A percentile compares a stretch with the other conserved stretches of the same genome.
These are phyloP conservation scores for Congeria kusceri DNA, from an alignment of 2,888 invertebrate species.

Conservation along the genomic window DNA sequence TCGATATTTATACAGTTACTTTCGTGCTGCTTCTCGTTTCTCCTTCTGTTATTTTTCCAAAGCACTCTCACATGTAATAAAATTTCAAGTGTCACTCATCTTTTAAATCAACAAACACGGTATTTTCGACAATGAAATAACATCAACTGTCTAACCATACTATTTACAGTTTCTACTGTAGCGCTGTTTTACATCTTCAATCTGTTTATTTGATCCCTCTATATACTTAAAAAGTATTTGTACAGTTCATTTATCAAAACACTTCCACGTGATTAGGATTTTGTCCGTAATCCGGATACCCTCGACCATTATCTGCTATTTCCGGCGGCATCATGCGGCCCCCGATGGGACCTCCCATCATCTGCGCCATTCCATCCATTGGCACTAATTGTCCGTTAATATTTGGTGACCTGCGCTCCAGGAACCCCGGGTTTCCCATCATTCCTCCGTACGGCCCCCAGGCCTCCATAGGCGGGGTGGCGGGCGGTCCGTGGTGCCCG, in stretches of 20 bases:
- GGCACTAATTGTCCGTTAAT: constrained; percentile 78
- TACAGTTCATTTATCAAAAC: constrained; percentile 63
- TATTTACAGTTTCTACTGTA: too few species aligned
- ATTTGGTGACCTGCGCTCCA: constrained; percentile 80
- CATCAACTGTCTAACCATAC: too few species aligned
- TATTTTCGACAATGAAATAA: too few species aligned
- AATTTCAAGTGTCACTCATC: too few species aligned
- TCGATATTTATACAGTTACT: too few species aligned
- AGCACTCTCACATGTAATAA: too few species aligned
- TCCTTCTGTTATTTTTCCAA: too few species aligned
- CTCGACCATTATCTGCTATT: constrained; percentile 73
- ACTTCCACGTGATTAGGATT: constrained; percentile 82
- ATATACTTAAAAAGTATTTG: too few species aligned
- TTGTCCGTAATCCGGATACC: constrained; percentile 79
- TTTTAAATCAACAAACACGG: too few species aligned
- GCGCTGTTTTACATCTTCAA: too few species aligned
- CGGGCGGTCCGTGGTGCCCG: constrained; percentile 80
- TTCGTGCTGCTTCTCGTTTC: too few species aligned
- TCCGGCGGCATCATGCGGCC: constrained; percentile 77
- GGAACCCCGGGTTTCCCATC: constrained; percentile 65
- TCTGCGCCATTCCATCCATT: constrained; percentile 73
- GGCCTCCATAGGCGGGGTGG: constrained; percentile 77
- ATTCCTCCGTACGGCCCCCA: constrained; percentile 77
- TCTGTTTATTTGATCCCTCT: too few species aligned
- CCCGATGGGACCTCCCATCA: constrained; percentile 68